phyloP scores from a whole-genome alignment of 2,888 invertebrate species.

The Xylota segnis region DNA sequence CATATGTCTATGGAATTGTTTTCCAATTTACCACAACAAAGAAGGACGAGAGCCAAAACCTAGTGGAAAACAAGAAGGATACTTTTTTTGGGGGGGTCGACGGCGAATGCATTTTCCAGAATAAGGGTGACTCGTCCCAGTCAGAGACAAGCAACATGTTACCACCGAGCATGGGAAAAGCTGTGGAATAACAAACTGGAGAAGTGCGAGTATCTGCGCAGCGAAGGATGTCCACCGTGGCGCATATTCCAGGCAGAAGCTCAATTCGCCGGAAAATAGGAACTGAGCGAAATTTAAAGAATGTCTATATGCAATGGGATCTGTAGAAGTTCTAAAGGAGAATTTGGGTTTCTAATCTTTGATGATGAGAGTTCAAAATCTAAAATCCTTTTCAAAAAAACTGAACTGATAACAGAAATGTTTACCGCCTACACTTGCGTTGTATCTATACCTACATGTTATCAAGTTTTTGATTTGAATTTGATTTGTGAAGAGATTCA shows the following conservation, averaged over 20 bases:
- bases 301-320: too few species aligned
- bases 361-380: too few species aligned
- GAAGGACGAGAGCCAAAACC: not conserved
- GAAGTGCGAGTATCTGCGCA: not conserved
- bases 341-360: too few species aligned
- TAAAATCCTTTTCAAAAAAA: too few species aligned
- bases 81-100: not conserved
- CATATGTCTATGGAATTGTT: constrained; percentile 19
- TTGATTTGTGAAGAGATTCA: too few species aligned
- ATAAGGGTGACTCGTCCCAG: not conserved
- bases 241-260: not conserved
- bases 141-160: not conserved
- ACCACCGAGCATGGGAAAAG: not conserved
- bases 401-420: too few species aligned
- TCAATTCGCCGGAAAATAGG: not conserved
- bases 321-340: too few species aligned
- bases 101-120: constrained; percentile 6
- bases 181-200: not conserved
- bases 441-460: too few species aligned
- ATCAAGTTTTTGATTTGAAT: too few species aligned
- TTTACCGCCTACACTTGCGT: too few species aligned
- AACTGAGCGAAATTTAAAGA: not conserved
- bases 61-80: not conserved
- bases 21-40: constrained; percentile 21
- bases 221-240: not conserved